phyloP scores from a whole-genome alignment of 2,113 vertebrate genomes.

The Heterotilapia buettikoferi region DNA sequence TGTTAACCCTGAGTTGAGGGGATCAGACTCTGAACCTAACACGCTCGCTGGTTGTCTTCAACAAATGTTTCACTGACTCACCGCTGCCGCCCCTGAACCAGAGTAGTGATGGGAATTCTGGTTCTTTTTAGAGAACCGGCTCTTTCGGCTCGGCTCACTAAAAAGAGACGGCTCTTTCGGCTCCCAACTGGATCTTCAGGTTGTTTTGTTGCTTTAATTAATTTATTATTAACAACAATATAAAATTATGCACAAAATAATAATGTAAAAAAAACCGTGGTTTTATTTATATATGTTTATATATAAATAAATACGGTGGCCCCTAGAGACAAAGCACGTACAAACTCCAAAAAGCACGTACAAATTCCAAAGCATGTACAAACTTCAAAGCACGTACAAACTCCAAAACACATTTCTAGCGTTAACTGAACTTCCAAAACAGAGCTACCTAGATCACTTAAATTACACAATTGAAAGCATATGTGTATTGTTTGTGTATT shows the following conservation, averaged over 20 bases:
- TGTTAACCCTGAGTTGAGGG: neutral
- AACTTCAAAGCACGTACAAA: too few species aligned
- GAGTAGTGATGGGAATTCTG: fast-evolving
- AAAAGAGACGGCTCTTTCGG: fast-evolving
- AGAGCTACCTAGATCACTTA: fast-evolving
- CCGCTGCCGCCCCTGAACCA: neutral
- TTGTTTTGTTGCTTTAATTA: neutral
- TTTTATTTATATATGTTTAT: neutral
- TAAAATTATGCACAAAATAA: neutral
- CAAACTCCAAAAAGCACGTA: too few species aligned
- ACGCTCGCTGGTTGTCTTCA: neutral
- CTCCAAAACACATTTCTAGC: fast-evolving
- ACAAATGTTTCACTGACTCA: neutral
- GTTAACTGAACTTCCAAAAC: fast-evolving
- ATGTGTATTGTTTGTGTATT: fast-evolving
- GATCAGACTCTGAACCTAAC: neutral
- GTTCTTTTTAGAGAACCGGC: fast-evolving
- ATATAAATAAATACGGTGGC: fast-evolving
- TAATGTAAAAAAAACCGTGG: neutral
- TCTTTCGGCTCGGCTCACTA: too few species aligned
- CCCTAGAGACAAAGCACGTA: fast-evolving
- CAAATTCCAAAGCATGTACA: fast-evolving
- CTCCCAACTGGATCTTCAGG: fast-evolving
- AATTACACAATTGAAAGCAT: too few species aligned
- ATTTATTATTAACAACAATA: fast-evolving